phyloP scores from a whole-genome alignment of 2,797 vertebrate species.

The Paedocypris micromegethes region DNA sequence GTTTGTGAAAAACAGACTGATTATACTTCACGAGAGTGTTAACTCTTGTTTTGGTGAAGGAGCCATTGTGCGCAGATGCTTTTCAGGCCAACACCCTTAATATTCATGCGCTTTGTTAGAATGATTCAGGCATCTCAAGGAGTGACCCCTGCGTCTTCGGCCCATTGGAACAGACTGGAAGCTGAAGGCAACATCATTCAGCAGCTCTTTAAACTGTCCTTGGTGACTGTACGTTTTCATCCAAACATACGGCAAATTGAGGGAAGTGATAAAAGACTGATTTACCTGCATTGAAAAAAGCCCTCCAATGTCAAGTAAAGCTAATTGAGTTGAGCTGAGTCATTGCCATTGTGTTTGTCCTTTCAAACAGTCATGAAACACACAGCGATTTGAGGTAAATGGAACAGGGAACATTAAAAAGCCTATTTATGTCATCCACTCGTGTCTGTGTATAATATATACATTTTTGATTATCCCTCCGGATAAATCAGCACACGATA shows the following conservation, averaged over 20 bases:
- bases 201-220: constrained; percentile 43
- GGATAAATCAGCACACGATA: too few relatives aligned
- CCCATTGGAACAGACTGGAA: neutral
- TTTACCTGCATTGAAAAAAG: constrained; percentile 40
- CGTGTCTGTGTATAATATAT: neutral
- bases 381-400: constrained; percentile 10
- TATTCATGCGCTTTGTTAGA: constrained; percentile 26
- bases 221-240: constrained; percentile 47
- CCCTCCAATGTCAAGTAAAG: constrained; percentile 35
- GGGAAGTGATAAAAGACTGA: constrained; percentile 42
- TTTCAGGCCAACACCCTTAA: constrained; percentile 26
- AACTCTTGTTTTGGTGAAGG: constrained; percentile 20
- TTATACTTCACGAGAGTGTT: constrained; percentile 3
- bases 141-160: constrained; percentile 15
- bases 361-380: constrained; percentile 19
- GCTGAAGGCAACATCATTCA: neutral
- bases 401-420: neutral
- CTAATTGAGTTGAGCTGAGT: constrained; percentile 42
- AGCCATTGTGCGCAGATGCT: constrained; percentile 38
- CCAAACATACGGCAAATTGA: constrained; percentile 34
- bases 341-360: constrained; percentile 34
- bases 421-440: constrained; percentile 9
- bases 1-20: constrained; percentile 5
- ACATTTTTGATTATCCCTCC: too few relatives aligned
- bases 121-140: constrained; percentile 19